Evolutionary conservation across 2,888 invertebrate species (phyloP).

Genomic region (Uloborus plumipes): DNA sequence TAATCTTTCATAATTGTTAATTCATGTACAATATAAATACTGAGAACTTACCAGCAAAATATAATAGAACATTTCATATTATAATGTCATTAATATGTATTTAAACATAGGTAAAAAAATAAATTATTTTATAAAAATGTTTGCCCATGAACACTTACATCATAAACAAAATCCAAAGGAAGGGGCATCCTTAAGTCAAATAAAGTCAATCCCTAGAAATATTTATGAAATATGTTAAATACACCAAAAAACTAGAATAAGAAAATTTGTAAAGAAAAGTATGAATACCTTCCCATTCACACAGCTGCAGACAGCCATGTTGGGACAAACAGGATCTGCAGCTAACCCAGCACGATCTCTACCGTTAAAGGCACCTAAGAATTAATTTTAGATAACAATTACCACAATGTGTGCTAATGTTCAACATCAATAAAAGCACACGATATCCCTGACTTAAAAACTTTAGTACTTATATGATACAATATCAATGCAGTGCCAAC

Average conservation of each 20-base stretch:
- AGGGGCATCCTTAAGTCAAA: constrained; percentile 74
- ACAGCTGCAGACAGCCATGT: constrained; percentile 73
- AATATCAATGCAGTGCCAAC: too few species aligned
- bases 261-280: neutral
- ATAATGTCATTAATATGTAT: too few species aligned
- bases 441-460: too few species aligned
- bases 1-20: too few species aligned
- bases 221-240: neutral
- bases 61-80: too few species aligned
- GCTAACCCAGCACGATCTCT: constrained; percentile 73
- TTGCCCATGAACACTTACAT: constrained; percentile 69
- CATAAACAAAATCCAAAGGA: constrained; percentile 74
- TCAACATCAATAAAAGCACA: too few species aligned
- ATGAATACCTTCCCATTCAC: constrained; percentile 73
- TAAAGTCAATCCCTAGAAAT: constrained; percentile 72
- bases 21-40: too few species aligned
- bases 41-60: too few species aligned
- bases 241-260: neutral
- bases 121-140: too few species aligned
- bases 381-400: neutral
- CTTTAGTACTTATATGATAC: too few species aligned
- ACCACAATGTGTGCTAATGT: neutral
- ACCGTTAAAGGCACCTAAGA: constrained; percentile 71
- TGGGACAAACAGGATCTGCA: constrained; percentile 73
- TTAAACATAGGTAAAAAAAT: too few species aligned